Conservation (phyloP, 2,888 invertebrate genomes). For the Dasysyrphus albostriatus region DNA sequence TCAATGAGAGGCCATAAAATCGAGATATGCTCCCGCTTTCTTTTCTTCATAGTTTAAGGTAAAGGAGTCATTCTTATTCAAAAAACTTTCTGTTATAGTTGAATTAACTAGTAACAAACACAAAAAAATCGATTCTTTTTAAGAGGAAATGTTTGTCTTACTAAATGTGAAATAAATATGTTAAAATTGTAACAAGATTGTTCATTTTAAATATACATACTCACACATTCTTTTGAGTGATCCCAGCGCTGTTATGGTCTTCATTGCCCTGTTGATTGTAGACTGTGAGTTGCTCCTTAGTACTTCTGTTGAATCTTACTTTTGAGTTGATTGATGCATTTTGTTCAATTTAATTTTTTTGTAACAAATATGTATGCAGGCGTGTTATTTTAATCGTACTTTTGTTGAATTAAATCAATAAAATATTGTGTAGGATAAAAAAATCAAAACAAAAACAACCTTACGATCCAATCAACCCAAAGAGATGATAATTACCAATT, state of each 20-base stretch:
- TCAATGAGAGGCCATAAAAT: too few species aligned
- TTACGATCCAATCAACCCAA: conserved; percentile 23
- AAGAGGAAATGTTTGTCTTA: too few species aligned
- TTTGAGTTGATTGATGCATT: conserved; percentile 9
- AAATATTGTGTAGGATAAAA: background rate
- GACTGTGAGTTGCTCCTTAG: background rate
- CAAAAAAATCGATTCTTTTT: too few species aligned
- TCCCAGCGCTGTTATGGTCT: background rate
- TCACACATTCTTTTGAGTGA: background rate
- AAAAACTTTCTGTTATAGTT: too few species aligned
- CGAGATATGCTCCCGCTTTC: too few species aligned
- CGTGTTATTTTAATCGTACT: background rate
- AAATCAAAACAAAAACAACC: background rate
- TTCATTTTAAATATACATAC: background rate
- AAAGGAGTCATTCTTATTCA: too few species aligned
- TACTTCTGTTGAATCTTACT: background rate
- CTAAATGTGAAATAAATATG: background rate
- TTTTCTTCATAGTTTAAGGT: too few species aligned
- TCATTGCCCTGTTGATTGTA: conserved; percentile 4
- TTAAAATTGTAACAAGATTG: background rate
- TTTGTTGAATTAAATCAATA: background rate
- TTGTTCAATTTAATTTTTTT: background rate
- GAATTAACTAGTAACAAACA: too few species aligned
- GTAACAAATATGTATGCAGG: background rate
- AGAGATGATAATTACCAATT: conserved; percentile 78